Base-by-base conservation (phyloP, 2,113 vertebrate species). In the Nycticryphes semicollaris region DNA sequence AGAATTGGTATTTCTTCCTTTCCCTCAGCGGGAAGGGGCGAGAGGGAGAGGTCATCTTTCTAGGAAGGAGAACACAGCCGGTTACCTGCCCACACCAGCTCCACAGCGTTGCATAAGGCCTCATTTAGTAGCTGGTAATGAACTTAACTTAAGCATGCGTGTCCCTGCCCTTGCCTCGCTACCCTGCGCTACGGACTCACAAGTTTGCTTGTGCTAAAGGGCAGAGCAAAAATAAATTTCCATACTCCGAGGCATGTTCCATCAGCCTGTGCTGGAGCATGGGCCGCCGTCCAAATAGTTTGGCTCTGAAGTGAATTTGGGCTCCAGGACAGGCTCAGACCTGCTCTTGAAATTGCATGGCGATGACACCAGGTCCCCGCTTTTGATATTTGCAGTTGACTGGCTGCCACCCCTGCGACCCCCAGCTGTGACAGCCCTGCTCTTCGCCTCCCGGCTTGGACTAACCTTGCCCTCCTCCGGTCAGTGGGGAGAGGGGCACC, bases 141-240 rank as follows among this genome's bases (percentile, higher is more conserved):
- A 95, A 74, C 25, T 94, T 82, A 50, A 94, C 77, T 81, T 85
- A 35, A 90, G 56, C 75, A n/a, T 35, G 50, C 23, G 7, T 0
- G 10, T 87, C 93, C 50, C 93, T 92, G 91, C 80, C 83, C 48
- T 91, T 1, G 37, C 76, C 79, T 54, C 0, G 0, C 64, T 45
- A 3, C 83, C 74, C 59, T 14, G 54, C 56, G 9, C 60, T 51
- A 33, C 1, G 56, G 89, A 28, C 72, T 60, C 6, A 7, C 76
- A 21, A 67, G 64, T 78, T 64, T 77, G 95, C 91, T 92, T 89
- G 59, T 87, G 94, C 91, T 81, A 84, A 97, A 95, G 96, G 96
- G 94, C 94, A 95, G 91, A 92, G 67, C 80, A 92, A 80, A 94
- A 96, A 96, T 84, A 93, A 94, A 88, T 95, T 93, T 83, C 95